These are phyloP conservation scores for Scaptodrosophila latifasciaeformis DNA, from an alignment of 2,888 invertebrate genomes.

Conservation along the genomic window DNA sequence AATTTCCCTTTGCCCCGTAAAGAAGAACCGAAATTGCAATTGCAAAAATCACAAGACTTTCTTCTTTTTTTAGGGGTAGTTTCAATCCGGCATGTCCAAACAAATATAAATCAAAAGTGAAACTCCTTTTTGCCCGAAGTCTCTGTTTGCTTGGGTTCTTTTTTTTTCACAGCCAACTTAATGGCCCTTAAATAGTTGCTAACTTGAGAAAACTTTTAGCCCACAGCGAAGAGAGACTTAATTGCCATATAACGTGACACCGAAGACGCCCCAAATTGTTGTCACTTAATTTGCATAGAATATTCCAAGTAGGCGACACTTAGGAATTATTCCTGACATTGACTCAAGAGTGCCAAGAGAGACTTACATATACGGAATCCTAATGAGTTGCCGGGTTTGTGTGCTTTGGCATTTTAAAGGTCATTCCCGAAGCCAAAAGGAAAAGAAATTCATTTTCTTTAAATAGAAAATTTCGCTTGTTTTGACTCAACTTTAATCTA, in stretches of 20 bases:
- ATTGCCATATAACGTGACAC: conserved; percentile 32
- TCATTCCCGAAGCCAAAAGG: no score
- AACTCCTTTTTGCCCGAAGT: no score
- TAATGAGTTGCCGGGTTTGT: no score
- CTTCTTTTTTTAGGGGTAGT: conserved; percentile 21
- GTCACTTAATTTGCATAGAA: conserved; percentile 52
- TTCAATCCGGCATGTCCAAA: conserved; percentile 56
- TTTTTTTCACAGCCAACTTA: not conserved
- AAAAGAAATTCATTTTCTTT: conserved; percentile 16
- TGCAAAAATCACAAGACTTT: conserved; percentile 16
- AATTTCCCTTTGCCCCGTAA: conserved; percentile 34
- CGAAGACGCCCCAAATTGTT: conserved; percentile 23
- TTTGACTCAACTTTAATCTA: conserved; percentile 52
- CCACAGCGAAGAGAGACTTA: conserved; percentile 7
- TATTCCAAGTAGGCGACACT: conserved; percentile 30
- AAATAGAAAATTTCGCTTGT: no score
- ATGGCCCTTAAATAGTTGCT: no score
- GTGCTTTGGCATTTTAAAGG: no score
- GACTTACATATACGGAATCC: no score
- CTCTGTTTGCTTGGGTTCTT: conserved; percentile 2
- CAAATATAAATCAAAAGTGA: conserved; percentile 59
- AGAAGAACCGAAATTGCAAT: conserved; percentile 30
- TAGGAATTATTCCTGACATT: no score
- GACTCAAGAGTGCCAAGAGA: no score
- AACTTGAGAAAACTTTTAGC: not conserved